These are phyloP conservation scores for Dreissena rostriformis DNA, from an alignment of 1,140 invertebrate genomes.

Conservation along the genomic window DNA sequence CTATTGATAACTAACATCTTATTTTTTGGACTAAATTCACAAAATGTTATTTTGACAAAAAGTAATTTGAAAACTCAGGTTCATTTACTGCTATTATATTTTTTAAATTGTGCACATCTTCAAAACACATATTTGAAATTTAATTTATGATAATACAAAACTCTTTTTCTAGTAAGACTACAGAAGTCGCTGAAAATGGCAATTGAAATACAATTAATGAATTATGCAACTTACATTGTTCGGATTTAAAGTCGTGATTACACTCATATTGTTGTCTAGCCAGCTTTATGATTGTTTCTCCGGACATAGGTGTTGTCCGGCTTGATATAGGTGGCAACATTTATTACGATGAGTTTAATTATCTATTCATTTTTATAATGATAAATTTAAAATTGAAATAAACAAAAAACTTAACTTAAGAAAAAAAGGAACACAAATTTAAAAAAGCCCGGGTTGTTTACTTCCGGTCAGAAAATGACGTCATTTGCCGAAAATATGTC, in stretches of 20 bases:
- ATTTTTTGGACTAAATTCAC: background rate
- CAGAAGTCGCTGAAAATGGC: background rate
- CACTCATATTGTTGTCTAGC: slow-evolving; percentile 32
- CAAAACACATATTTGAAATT: too few relatives aligned
- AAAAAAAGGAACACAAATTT: background rate
- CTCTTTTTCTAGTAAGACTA: too few relatives aligned
- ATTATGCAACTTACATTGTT: background rate
- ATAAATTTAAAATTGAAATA: background rate
- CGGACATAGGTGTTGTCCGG: slow-evolving; percentile 23
- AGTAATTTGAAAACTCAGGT: background rate
- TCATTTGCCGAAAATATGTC: background rate
- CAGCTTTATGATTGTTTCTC: slow-evolving; percentile 37
- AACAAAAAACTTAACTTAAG: background rate
- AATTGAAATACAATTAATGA: background rate
- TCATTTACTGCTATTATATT: background rate
- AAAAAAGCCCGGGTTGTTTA: background rate
- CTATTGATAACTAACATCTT: too few relatives aligned
- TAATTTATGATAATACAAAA: background rate
- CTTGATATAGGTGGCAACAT: slow-evolving; percentile 29
- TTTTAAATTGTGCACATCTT: background rate
- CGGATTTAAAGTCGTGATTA: background rate
- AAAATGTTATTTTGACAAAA: background rate
- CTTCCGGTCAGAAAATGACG: background rate
- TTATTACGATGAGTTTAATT: background rate
- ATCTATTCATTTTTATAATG: background rate